Percentiles rank a stretch among this genome's conserved stretches.
These are phyloP conservation scores for Julus scanicus DNA, from an alignment of 2,888 invertebrate species.

Conservation along the genomic window DNA sequence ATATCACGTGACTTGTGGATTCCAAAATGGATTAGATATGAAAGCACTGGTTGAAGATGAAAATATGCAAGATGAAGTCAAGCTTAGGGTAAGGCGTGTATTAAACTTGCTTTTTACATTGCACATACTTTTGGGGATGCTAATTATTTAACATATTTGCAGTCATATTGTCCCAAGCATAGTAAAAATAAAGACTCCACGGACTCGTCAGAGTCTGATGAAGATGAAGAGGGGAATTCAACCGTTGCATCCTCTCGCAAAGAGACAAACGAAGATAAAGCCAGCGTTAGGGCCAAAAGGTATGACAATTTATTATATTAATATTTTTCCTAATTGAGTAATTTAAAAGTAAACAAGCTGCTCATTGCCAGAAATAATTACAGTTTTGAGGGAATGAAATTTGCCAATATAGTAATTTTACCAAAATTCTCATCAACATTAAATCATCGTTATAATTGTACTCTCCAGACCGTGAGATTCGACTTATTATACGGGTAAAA, in stretches of 20 bases:
- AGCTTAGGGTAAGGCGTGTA: constrained; percentile 73
- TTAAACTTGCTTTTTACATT: neutral
- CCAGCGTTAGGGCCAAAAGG: constrained; percentile 87
- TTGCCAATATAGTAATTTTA: too few relatives aligned
- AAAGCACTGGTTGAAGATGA: constrained; percentile 96
- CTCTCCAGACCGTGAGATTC: too few relatives aligned
- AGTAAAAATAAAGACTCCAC: constrained; percentile 70
- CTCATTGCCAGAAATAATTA: too few relatives aligned
- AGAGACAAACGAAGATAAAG: constrained; percentile 79
- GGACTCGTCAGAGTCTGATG: constrained; percentile 73
- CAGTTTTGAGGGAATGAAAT: too few relatives aligned
- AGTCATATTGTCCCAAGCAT: constrained; percentile 97
- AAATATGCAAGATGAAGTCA: constrained; percentile 92
- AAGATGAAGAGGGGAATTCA: constrained; percentile 76
- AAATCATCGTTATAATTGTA: too few relatives aligned
- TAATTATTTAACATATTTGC: constrained; percentile 63
- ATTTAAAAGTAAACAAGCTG: too few relatives aligned
- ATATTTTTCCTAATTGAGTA: too few relatives aligned
- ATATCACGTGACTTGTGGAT: constrained; percentile 99
- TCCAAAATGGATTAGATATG: constrained; percentile 97
- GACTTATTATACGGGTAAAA: too few relatives aligned
- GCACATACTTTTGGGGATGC: constrained; percentile 17
- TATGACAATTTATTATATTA: constrained; percentile 63
- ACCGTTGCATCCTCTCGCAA: constrained; percentile 36
- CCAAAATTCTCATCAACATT: too few relatives aligned